Evolutionary conservation across 2,113 vertebrate genomes (phyloP).

Genomic region (Scopus umbretta): DNA sequence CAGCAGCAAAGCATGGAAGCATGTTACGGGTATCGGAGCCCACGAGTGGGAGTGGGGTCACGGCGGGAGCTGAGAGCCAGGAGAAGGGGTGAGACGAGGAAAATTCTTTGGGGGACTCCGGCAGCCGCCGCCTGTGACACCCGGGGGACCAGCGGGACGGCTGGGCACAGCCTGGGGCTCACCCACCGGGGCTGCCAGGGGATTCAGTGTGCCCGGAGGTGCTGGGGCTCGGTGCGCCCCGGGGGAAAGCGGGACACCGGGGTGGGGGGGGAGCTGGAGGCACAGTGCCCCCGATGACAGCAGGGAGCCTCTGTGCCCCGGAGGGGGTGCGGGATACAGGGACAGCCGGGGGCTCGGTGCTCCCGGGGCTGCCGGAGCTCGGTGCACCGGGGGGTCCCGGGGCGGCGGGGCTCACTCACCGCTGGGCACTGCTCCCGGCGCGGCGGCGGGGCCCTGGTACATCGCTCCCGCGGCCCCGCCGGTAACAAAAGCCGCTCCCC

Average conservation of each 20-base stretch:
- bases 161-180: background rate
- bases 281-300: background rate
- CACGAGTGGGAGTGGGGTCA: accelerated
- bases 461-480: background rate
- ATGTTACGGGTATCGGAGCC: background rate
- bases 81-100: background rate
- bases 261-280: background rate
- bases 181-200: accelerated
- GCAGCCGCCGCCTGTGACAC: background rate
- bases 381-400: background rate
- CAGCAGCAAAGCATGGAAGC: background rate
- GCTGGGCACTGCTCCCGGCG: background rate
- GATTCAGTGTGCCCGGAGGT: background rate
- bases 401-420: background rate
- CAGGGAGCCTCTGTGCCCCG: accelerated
- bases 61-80: accelerated
- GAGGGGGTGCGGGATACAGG: accelerated
- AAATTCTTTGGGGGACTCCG: background rate
- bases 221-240: background rate
- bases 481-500: background rate
- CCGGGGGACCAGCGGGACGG: accelerated
- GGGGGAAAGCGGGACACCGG: background rate
- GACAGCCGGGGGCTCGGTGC: background rate
- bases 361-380: background rate
- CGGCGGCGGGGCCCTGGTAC: background rate